Base-by-base conservation (phyloP, 2,113 vertebrate species). In the Morone saxatilis region DNA sequence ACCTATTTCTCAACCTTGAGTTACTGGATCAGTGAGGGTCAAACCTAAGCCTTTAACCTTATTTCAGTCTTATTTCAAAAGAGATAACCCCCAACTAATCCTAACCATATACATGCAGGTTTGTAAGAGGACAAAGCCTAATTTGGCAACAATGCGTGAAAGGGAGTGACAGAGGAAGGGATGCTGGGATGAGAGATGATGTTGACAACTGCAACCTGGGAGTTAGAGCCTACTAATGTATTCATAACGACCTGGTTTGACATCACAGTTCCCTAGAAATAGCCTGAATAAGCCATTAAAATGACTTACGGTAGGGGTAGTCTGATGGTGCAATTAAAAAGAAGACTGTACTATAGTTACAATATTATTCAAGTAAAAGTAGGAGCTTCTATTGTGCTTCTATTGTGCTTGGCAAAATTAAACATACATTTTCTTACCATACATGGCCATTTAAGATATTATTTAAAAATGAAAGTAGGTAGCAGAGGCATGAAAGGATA, bases 71-170 rank as follows among this genome's bases (percentile, higher is more conserved):
- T 83, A 74, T 87, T 92, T 88, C 53, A 74, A 74, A 81, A 57
- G 41, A 71, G 80, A 90, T 91, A 92, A 93, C 68, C 40, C 40
- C 63, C 38, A 59, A 43, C 22, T 91, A 87, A 87, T 93, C 86
- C 79, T 61, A 16, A 62, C 54, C 5, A 47, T 65, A 36, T 31
- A 60, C 69, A 79, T 43, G 59, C 45, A 22, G 59, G 53, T 22
- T 31, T 51, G 40, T 4, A 10, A 43, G 65, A 78, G 54, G 61
- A 41, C 67, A 71, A 22, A 60, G 80, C 45, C 63, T 22, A 9
- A 59, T 61, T 31, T 19, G 31, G n/a, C 11, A 41, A 5, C 12
- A 14, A 4, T 8, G 48, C 31, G 54, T 66, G 40, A 70, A 45
- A 48, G 38, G 53, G 17, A 61, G 48, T 20, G 71, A 56, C 47